Conservation (phyloP, 2,113 vertebrate genomes). For the Scomber colias region DNA sequence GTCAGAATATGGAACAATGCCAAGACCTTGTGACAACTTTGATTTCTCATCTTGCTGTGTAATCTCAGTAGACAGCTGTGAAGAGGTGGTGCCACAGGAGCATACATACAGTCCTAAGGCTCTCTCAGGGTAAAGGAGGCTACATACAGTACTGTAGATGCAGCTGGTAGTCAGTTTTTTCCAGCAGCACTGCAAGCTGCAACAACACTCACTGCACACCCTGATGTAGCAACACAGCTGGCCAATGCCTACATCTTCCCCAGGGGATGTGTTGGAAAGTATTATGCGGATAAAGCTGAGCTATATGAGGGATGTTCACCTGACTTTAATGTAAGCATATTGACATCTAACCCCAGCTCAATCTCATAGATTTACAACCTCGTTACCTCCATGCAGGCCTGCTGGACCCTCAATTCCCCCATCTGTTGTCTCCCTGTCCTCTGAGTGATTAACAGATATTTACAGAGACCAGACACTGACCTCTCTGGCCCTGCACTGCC, state of each 20-base stretch:
- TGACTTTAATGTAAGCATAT: slow-evolving; percentile 60
- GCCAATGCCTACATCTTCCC: slow-evolving; percentile 53
- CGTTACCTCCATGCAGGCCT: slow-evolving; percentile 17
- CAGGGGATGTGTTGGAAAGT: slow-evolving; percentile 47
- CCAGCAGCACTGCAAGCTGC: slow-evolving; percentile 57
- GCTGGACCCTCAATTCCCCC: slow-evolving; percentile 33
- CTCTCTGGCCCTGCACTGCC: slow-evolving; percentile 21
- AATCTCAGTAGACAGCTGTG: slow-evolving; percentile 37
- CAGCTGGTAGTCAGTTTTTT: slow-evolving; percentile 53
- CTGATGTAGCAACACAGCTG: slow-evolving; percentile 58
- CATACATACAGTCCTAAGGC: slow-evolving; percentile 38
- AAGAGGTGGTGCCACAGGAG: slow-evolving; percentile 22
- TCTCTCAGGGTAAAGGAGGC: slow-evolving; percentile 41
- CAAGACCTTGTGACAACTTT: slow-evolving; percentile 40
- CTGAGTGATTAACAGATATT: slow-evolving; percentile 41
- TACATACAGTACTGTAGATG: slow-evolving; percentile 53
- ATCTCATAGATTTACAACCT: slow-evolving; percentile 62
- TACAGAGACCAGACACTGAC: slow-evolving; percentile 50
- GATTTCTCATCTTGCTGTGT: slow-evolving; percentile 32
- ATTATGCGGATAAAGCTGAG: slow-evolving; percentile 62
- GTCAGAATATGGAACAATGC: slow-evolving; percentile 32
- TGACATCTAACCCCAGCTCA: slow-evolving; percentile 67
- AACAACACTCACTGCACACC: slow-evolving; percentile 57
- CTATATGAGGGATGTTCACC: slow-evolving; percentile 55
- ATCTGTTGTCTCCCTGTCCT: slow-evolving; percentile 43